Base-by-base conservation (phyloP, 1,140 invertebrate species). In the Argopecten irradians region DNA sequence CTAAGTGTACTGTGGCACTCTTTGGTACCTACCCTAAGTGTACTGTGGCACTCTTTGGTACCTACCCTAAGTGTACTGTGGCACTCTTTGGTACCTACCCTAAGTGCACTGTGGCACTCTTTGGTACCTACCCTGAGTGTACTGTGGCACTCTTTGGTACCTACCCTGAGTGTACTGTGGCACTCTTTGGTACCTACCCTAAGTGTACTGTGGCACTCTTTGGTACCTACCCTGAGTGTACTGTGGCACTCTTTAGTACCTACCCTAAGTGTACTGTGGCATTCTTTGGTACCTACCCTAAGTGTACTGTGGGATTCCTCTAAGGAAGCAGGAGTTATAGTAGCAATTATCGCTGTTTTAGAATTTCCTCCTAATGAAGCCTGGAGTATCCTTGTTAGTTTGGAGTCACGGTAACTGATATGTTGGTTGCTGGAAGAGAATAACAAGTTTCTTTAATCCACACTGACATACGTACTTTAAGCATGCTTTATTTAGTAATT, bases 291-390 rank as follows among this genome's bases (percentile, higher is more conserved):
- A 82, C 86, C 89, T 88, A 95, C 95, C 93, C 92, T 94, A 11
- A 97, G 93, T 2, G 97, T 97, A 84, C 96, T 97, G 34, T 97
- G 92, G 0, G 97, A 97, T 93, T 97, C 96, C 88, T 97, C 96
- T 19, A 96, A 93, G 89, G 97, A 96, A 5, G 97, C 96, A 9
- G 97, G 97, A 85, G 96, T 97, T 32, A 97, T 96, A 22, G 96
- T 94, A 90, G 94, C 94, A 83, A 97, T 96, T 95, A 97, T 97
- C 55, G 96, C 96, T 0, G 97, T 97, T 91, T 97, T 97, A 83
- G 96, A 96, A 92, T 97, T 97, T 11, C 97, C 97, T 88, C 96
- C 96, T 1, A 97, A 92, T 11, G 96, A 96, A 94, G 97, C 97
- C 94, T 96, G 96, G 16, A 97, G 92, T 43, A 97, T 94, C 87